A percentile compares a stretch with the other conserved stretches of the same genome.
These are phyloP conservation scores for Scomber scombrus DNA, from an alignment of 2,113 vertebrate genomes.

Conservation along the genomic window DNA sequence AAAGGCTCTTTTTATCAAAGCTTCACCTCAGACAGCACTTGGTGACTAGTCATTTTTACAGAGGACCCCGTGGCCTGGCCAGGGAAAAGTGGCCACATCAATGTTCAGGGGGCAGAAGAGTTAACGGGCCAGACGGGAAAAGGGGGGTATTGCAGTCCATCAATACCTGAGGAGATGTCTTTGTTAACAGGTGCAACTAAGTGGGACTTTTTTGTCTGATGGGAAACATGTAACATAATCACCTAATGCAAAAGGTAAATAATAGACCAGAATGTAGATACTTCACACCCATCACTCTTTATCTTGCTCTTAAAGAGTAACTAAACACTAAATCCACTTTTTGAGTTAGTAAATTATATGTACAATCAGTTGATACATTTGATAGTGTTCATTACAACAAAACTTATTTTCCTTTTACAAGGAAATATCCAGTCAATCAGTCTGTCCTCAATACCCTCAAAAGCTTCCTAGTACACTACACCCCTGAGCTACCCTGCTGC, in stretches of 20 bases:
- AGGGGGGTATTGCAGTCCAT: conserved; percentile 39
- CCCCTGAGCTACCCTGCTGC: no score
- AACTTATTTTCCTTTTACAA: not conserved
- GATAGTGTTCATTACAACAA: conserved; percentile 7
- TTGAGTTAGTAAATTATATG: not conserved
- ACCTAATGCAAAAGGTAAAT: conserved; percentile 47
- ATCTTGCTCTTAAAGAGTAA: no score
- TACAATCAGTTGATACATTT: not conserved
- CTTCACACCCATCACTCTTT: not conserved
- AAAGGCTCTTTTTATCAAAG: conserved; percentile 71
- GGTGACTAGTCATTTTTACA: conserved; percentile 64
- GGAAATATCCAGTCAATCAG: not conserved
- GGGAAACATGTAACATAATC: conserved; percentile 38
- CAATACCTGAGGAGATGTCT: conserved; percentile 30
- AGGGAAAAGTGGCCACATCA: conserved; percentile 45
- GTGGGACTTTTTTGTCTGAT: conserved; percentile 41
- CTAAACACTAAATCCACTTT: not conserved
- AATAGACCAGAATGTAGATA: conserved; percentile 26
- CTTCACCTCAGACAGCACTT: conserved; percentile 66
- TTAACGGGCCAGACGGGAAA: conserved; percentile 38
- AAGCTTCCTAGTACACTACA: no score
- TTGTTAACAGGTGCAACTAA: conserved; percentile 43
- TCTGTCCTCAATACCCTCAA: not conserved
- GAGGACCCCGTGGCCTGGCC: conserved; percentile 45
- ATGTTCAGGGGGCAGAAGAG: conserved; percentile 48